These are phyloP conservation scores for Microctonus hyperodae DNA, from an alignment of 2,888 invertebrate genomes.

Conservation along the genomic window DNA sequence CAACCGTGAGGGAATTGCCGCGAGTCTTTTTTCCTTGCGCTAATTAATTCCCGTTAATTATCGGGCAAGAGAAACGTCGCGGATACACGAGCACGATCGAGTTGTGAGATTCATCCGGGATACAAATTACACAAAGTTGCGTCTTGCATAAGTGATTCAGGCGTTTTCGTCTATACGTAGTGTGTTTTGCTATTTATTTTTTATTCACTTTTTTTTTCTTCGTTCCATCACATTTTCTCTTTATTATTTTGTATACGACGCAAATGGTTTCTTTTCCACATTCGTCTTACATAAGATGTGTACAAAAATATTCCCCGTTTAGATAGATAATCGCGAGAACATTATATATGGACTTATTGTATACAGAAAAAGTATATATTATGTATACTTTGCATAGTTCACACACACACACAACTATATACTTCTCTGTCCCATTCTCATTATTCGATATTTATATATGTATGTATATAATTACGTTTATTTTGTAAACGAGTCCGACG, in stretches of 20 bases:
- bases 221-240: slow-evolving; percentile 7
- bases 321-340: no score
- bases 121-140: slow-evolving; percentile 45
- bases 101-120: slow-evolving; percentile 44
- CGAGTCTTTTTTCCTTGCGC: slow-evolving; percentile 46
- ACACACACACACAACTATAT: background rate
- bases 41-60: slow-evolving; percentile 59
- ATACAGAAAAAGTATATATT: background rate
- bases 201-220: slow-evolving; percentile 6
- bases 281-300: no score
- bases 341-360: no score
- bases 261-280: background rate
- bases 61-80: slow-evolving; percentile 42
- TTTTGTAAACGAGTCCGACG: no score
- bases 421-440: no score
- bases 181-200: background rate
- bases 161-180: slow-evolving; percentile 16
- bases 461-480: no score
- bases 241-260: slow-evolving; percentile 1
- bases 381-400: background rate
- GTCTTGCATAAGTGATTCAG: slow-evolving; percentile 41
- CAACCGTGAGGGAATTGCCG: slow-evolving; percentile 32
- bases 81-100: slow-evolving; percentile 39
- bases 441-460: no score
- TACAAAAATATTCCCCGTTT: no score